Conservation (phyloP, 2,888 invertebrate genomes). For the Eurois occulta region DNA sequence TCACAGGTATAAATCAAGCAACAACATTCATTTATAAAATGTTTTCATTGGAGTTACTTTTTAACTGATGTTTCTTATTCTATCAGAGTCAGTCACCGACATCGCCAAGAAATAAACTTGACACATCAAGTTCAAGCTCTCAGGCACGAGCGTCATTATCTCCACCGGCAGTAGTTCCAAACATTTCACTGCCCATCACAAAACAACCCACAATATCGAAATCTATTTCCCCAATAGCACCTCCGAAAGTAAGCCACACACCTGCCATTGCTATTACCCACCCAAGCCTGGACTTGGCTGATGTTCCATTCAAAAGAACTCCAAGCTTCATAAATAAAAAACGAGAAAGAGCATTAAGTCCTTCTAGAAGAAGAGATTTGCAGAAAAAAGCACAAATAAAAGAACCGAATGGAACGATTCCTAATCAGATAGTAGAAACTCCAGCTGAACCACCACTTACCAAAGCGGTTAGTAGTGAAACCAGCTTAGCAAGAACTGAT, state of each 20-base stretch:
- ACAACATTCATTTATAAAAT: neutral
- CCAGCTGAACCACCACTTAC: slow-evolving; percentile 80
- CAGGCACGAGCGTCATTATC: slow-evolving; percentile 84
- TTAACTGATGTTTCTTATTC: slow-evolving; percentile 28
- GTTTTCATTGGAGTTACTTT: slow-evolving; percentile 8
- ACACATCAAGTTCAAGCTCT: slow-evolving; percentile 83
- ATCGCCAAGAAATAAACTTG: slow-evolving; percentile 88
- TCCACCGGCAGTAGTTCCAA: slow-evolving; percentile 88
- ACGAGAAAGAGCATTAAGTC: slow-evolving; percentile 88
- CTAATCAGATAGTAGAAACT: slow-evolving; percentile 83
- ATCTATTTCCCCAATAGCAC: slow-evolving; percentile 77
- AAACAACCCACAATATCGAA: slow-evolving; percentile 87
- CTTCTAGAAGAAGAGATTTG: slow-evolving; percentile 87
- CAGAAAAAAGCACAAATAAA: slow-evolving; percentile 84
- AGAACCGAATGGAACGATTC: slow-evolving; percentile 85
- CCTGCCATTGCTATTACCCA: slow-evolving; percentile 91
- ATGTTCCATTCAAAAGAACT: slow-evolving; percentile 87
- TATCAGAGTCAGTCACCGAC: slow-evolving; percentile 89
- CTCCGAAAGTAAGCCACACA: slow-evolving; percentile 81
- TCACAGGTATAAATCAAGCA: slow-evolving; percentile 86
- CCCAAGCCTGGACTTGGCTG: slow-evolving; percentile 87
- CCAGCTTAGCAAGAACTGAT: slow-evolving; percentile 92
- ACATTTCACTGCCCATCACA: slow-evolving; percentile 84
- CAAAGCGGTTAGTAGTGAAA: slow-evolving; percentile 84
- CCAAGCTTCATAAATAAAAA: slow-evolving; percentile 89